Evolutionary conservation across 2,797 vertebrate genomes (phyloP).

Genomic region (Columba guinea): DNA sequence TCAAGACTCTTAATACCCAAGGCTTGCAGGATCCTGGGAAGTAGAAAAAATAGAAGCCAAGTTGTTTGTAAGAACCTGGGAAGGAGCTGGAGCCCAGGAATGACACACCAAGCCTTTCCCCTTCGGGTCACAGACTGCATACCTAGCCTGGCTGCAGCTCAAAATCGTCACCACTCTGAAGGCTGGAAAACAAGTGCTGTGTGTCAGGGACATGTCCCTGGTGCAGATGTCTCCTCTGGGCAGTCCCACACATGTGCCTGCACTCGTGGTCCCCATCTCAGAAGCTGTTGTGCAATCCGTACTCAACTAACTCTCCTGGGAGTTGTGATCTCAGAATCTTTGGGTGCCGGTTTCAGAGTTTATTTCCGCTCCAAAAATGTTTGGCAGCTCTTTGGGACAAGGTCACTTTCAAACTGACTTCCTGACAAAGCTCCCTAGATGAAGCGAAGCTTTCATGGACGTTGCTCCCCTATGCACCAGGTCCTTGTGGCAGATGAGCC

Average conservation of each 20-base stretch:
- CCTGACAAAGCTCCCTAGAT: not conserved
- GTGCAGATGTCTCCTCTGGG: not conserved
- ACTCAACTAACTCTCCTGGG: not conserved
- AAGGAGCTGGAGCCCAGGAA: not conserved
- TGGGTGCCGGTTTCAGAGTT: not conserved
- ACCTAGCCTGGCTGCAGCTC: not conserved
- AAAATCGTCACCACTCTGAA: not conserved
- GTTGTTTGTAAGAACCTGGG: not conserved
- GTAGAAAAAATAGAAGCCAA: not conserved
- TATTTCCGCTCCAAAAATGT: not conserved
- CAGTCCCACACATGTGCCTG: not conserved
- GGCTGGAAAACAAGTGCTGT: slow-evolving; percentile 25
- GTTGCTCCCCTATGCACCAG: not conserved
- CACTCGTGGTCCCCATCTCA: not conserved
- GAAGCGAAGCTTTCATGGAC: not conserved
- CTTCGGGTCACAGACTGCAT: not conserved
- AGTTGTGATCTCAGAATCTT: not conserved
- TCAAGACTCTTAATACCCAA: not conserved
- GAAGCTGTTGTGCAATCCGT: slow-evolving; percentile 1
- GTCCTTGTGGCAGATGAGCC: not conserved
- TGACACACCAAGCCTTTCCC: not conserved
- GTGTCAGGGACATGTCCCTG: not conserved
- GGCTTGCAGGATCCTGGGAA: not conserved
- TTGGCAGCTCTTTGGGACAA: slow-evolving; percentile 25
- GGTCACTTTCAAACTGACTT: slow-evolving; percentile 12